A percentile compares a stretch with the other conserved stretches of the same genome.
phyloP scores from a whole-genome alignment of 2,797 vertebrate species.

The Sparidentex hasta region DNA sequence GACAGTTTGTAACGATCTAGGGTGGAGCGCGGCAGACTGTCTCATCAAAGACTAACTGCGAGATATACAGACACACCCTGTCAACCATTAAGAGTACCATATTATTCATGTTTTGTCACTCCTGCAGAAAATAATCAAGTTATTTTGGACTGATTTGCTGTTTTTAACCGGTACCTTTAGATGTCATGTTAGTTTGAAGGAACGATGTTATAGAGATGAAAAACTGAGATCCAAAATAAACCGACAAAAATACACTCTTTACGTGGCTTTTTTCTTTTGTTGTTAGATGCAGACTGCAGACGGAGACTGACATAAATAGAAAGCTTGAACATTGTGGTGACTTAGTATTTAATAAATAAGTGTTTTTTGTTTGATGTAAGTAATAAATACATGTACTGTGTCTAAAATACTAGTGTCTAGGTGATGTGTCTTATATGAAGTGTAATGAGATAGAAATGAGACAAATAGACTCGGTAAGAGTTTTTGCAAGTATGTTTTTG shows the following conservation, averaged over 20 bases:
- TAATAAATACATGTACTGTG: too few species aligned
- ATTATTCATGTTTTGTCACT: constrained; percentile 65
- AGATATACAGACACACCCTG: constrained; percentile 41
- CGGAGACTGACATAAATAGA: background rate
- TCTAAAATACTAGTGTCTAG: too few species aligned
- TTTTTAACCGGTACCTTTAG: constrained; percentile 63
- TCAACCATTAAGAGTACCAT: constrained; percentile 49
- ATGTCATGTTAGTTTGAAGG: constrained; percentile 64
- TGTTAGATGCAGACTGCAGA: constrained; percentile 8
- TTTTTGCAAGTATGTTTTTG: background rate
- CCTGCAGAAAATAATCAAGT: constrained; percentile 31
- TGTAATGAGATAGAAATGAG: too few species aligned
- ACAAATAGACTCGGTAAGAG: too few species aligned
- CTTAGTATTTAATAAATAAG: too few species aligned
- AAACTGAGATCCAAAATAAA: constrained; percentile 59
- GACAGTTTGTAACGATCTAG: constrained; percentile 25
- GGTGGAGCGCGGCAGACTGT: constrained; percentile 11
- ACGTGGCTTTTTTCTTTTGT: constrained; percentile 10
- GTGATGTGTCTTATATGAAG: too few species aligned
- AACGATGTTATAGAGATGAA: constrained; percentile 63
- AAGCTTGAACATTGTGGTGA: background rate
- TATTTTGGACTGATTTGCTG: constrained; percentile 62
- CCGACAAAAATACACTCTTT: constrained; percentile 16
- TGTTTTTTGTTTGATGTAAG: too few species aligned
- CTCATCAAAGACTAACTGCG: background rate